phyloP scores from a whole-genome alignment of 92 coral and sea anemone genomes.

The Phenganax marumi region DNA sequence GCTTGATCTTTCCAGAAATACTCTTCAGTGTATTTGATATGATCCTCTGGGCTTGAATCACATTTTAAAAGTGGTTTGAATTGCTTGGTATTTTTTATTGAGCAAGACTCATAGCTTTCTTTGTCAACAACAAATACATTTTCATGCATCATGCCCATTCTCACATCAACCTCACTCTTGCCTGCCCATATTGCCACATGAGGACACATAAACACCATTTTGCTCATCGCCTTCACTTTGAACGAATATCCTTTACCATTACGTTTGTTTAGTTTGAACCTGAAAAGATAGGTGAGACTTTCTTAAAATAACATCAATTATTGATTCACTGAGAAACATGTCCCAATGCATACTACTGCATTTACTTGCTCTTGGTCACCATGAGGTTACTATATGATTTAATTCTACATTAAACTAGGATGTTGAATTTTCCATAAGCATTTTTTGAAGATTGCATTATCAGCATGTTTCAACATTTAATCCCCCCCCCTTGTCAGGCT shows the following conservation, averaged over 20 bases:
- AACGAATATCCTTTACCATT: slow-evolving; percentile 1
- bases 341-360: not conserved
- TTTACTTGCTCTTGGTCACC: too few relatives aligned
- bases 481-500: too few relatives aligned
- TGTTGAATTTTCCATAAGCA: too few relatives aligned
- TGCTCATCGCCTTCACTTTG: slow-evolving; percentile 13
- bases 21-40: slow-evolving; percentile 36
- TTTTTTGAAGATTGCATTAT: too few relatives aligned
- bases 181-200: slow-evolving; percentile 51
- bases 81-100: slow-evolving; percentile 39
- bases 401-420: too few relatives aligned
- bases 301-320: not conserved
- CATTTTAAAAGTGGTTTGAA: slow-evolving; percentile 50
- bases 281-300: not conserved
- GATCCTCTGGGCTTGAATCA: slow-evolving; percentile 47
- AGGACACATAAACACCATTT: slow-evolving; percentile 67
- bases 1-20: slow-evolving; percentile 53
- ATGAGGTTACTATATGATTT: too few relatives aligned
- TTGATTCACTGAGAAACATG: not conserved
- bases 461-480: too few relatives aligned
- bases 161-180: slow-evolving; percentile 14
- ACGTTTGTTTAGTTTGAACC: slow-evolving; percentile 27
- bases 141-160: slow-evolving; percentile 49
- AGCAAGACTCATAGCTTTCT: slow-evolving; percentile 63
- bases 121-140: slow-evolving; percentile 68